phyloP scores from a whole-genome alignment of 2,113 vertebrate species.

The Equus przewalskii region DNA sequence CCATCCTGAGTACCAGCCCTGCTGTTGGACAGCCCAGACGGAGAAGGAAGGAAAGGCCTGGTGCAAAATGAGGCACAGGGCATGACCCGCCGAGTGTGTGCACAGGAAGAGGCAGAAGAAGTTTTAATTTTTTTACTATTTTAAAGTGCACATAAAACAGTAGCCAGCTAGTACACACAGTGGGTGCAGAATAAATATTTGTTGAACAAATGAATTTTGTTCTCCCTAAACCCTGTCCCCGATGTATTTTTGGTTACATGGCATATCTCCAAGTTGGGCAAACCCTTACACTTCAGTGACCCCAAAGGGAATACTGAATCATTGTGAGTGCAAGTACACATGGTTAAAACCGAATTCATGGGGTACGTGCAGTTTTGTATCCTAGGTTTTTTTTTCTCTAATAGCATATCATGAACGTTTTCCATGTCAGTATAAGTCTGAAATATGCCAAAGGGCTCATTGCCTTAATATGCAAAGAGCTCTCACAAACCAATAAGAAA shows the following conservation, averaged over 20 bases:
- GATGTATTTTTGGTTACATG: background rate
- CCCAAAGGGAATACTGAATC: background rate
- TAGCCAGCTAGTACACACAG: background rate
- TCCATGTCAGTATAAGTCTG: background rate
- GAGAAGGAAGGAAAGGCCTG: background rate
- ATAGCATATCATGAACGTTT: background rate
- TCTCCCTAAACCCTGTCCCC: background rate
- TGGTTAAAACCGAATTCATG: background rate
- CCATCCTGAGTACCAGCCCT: background rate
- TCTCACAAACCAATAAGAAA: conserved; percentile 28
- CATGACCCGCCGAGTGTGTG: fast-evolving
- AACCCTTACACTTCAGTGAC: background rate
- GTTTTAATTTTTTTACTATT: background rate
- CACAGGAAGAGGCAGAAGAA: background rate
- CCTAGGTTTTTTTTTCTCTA: background rate
- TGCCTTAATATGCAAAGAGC: conserved; percentile 17
- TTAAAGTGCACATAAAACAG: background rate
- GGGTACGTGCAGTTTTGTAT: background rate
- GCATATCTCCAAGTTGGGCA: background rate
- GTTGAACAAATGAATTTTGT: background rate
- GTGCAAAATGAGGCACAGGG: background rate
- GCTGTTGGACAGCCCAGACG: background rate
- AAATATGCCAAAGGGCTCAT: background rate
- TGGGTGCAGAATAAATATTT: background rate
- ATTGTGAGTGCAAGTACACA: fast-evolving